Conservation (phyloP, 2,888 invertebrate species). For the Silvanus unidentatus region DNA sequence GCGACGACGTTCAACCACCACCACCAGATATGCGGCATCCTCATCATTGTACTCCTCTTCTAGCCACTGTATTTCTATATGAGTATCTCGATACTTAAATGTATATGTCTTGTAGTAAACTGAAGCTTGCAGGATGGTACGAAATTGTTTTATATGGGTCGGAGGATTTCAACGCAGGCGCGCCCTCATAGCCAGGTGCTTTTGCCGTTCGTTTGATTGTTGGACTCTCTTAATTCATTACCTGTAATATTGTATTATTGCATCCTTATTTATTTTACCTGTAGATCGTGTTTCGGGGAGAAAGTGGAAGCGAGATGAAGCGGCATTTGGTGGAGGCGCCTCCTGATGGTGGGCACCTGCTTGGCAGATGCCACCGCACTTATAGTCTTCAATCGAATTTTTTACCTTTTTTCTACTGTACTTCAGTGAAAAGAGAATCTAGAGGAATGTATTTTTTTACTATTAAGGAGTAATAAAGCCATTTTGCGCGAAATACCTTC, state of each 20-base stretch:
- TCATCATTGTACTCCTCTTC: constrained; percentile 1
- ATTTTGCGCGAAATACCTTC: too few relatives aligned
- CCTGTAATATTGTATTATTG: constrained; percentile 9
- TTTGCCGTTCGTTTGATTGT: constrained; percentile 12
- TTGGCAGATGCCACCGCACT: too few relatives aligned
- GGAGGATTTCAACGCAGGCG: constrained; percentile 15
- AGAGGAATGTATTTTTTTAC: too few relatives aligned
- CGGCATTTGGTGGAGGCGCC: neutral
- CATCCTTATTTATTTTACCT: constrained; percentile 11
- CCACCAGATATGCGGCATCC: constrained; percentile 1
- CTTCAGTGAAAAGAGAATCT: too few relatives aligned
- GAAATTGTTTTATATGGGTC: constrained; percentile 21
- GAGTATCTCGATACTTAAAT: too few relatives aligned
- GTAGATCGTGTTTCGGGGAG: constrained; percentile 12
- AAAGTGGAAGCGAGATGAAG: constrained; percentile 5
- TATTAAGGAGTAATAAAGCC: too few relatives aligned
- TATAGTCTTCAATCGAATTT: too few relatives aligned
- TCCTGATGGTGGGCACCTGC: too few relatives aligned
- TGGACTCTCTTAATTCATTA: constrained; percentile 14
- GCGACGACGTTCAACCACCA: neutral
- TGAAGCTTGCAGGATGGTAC: constrained; percentile 15
- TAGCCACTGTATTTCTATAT: neutral
- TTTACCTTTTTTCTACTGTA: too few relatives aligned
- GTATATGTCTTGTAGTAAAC: constrained; percentile 8
- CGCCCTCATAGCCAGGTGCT: constrained; percentile 20